phyloP scores from a whole-genome alignment of 1,140 invertebrate genomes.

The Camponotus floridanus region DNA sequence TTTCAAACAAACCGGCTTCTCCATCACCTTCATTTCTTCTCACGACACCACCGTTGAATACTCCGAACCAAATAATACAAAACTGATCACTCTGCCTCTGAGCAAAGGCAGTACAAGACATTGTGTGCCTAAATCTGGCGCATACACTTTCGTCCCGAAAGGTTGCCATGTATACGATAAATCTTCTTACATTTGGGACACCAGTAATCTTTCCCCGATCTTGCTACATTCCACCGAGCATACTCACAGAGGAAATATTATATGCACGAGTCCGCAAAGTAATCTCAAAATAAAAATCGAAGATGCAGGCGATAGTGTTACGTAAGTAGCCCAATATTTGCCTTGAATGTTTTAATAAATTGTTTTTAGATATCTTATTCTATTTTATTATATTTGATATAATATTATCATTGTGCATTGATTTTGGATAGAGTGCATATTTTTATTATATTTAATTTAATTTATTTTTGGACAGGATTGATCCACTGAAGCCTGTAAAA shows the following conservation, averaged over 20 bases:
- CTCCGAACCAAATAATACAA: conserved; percentile 72
- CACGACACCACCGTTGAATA: conserved; percentile 88
- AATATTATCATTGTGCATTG: neutral
- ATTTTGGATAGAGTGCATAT: conserved; percentile 65
- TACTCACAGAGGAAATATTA: conserved; percentile 79
- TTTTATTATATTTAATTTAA: neutral
- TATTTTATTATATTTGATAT: conserved; percentile 7
- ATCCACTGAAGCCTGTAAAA: conserved; percentile 80
- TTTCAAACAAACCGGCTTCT: conserved; percentile 93
- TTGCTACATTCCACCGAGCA: conserved; percentile 82
- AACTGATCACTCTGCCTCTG: conserved; percentile 81
- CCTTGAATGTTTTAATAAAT: neutral
- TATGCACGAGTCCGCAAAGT: conserved; percentile 75
- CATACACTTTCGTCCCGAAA: conserved; percentile 91
- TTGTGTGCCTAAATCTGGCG: conserved; percentile 90
- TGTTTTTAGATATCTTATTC: neutral
- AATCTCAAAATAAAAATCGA: conserved; percentile 80
- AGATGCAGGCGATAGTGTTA: conserved; percentile 66
- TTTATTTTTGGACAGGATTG: conserved; percentile 75
- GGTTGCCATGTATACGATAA: conserved; percentile 94
- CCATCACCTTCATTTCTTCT: conserved; percentile 89
- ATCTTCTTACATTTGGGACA: conserved; percentile 85
- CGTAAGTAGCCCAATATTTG: conserved; percentile 67
- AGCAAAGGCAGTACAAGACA: conserved; percentile 87
- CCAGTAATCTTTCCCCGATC: conserved; percentile 78